Base-by-base conservation (phyloP, 2,888 invertebrate genomes). In the Punctoribates punctum region DNA sequence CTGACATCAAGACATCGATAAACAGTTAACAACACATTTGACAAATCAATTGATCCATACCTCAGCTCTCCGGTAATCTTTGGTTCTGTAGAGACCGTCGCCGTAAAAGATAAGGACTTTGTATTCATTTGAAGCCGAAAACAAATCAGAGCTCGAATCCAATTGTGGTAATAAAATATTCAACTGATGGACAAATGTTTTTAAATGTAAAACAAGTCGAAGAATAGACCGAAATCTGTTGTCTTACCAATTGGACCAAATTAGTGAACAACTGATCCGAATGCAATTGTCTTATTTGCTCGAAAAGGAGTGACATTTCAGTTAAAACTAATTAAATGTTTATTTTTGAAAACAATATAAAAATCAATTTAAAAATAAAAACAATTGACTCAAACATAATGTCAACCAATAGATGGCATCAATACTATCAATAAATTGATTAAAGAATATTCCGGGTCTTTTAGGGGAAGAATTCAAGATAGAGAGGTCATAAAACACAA, bases 251-350 rank as follows among this genome's bases (percentile, higher is more conserved):
- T 80, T 88, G 86, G 73, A 89, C 87, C 20, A 91, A 88, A 83
- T 91, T 90, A 13, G 89, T 88, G 82, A 90, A 89, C 1, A 92
- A 84, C 80, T 90, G 83, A 42, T 89, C 88, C 77, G 91, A 90
- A 82, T 88, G 90, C 29, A 92, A 84, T 57, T 87, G 85, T 80
- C 90, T 88, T 6, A 92, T 85, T 82, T 91, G 89, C 75, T 90
- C 89, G 80, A 88, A 87, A 9, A 57, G 57, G 3, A n/a, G 3
- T 25, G 57, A n/a, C 57, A 57, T 57, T 57, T 11, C 25, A 4
- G n/a, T 8, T 15, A 51, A 51, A 51, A 8, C 8, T 34, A 6
- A 34, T 34, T 34, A 34, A 8, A 34, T 34, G 8, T 6, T 34
- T 34, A 34, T 34, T 34, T 34, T 34, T 4, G 34, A 34, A 34